Conservation (phyloP, 2,113 vertebrate species). For the Indicator maculatus region DNA sequence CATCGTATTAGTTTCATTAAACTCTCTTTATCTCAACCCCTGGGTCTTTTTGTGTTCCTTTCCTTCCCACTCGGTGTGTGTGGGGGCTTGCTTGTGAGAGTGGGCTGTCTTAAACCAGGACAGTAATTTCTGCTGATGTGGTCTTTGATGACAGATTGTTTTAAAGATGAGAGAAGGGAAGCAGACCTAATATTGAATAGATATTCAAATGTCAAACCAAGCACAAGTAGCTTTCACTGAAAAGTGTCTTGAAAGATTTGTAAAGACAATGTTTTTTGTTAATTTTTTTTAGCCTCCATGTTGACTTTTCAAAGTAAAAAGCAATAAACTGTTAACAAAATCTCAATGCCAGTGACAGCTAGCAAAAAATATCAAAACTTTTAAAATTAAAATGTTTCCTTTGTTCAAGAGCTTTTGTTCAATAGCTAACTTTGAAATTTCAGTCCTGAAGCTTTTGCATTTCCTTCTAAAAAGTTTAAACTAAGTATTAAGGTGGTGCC, state of each 20-base stretch:
- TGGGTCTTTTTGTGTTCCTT: too few relatives aligned
- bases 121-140: neutral
- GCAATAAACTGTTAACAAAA: neutral
- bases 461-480: constrained; percentile 8
- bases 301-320: neutral
- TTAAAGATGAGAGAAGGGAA: neutral
- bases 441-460: neutral
- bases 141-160: neutral
- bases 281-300: neutral
- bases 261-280: neutral
- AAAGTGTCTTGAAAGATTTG: constrained; percentile 21
- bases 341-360: neutral
- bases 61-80: too few relatives aligned
- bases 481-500: neutral
- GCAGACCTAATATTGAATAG: neutral
- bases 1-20: too few relatives aligned
- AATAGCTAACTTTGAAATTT: neutral
- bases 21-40: too few relatives aligned
- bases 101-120: too few relatives aligned
- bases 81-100: too few relatives aligned
- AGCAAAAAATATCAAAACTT: neutral
- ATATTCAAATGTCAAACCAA: constrained; percentile 11
- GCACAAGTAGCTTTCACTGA: neutral
- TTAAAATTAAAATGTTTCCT: neutral
- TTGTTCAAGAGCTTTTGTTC: neutral